A percentile compares a stretch with the other conserved stretches of the same genome.
Conservation (phyloP, 2,888 invertebrate species). For the Crematogaster levior region DNA sequence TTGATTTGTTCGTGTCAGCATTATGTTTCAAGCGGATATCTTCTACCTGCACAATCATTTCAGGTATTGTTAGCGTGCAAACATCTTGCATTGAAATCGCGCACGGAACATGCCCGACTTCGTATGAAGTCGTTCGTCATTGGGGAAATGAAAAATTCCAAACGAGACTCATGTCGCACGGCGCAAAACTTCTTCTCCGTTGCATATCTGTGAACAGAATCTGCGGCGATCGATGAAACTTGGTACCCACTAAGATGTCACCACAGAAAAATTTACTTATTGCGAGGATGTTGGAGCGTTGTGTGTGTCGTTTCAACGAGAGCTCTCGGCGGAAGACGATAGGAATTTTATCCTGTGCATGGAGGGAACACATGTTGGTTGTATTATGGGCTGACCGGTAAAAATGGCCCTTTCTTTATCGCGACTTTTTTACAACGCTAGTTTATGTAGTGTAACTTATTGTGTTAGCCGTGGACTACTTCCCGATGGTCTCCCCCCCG, state of each 20-base stretch:
- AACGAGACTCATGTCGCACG: slow-evolving; percentile 77
- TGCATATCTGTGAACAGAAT: slow-evolving; percentile 71
- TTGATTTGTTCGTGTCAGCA: background rate
- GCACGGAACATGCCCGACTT: slow-evolving; percentile 58
- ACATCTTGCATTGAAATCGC: slow-evolving; percentile 9
- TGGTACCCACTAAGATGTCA: slow-evolving; percentile 55
- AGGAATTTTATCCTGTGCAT: slow-evolving; percentile 24
- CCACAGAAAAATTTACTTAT: slow-evolving; percentile 70
- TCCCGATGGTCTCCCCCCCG: slow-evolving; percentile 43
- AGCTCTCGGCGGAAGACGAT: slow-evolving; percentile 16
- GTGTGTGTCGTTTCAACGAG: slow-evolving; percentile 9
- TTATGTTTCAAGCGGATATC: background rate
- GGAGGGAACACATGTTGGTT: background rate
- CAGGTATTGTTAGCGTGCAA: background rate
- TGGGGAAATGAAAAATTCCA: slow-evolving; percentile 82
- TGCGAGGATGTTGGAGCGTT: background rate
- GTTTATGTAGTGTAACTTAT: slow-evolving; percentile 54
- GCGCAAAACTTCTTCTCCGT: slow-evolving; percentile 70
- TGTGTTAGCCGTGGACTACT: slow-evolving; percentile 34
- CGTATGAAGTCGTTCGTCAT: slow-evolving; percentile 72
- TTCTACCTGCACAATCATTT: background rate
- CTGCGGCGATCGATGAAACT: slow-evolving; percentile 68
- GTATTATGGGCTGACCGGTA: background rate
- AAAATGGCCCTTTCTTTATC: slow-evolving; percentile 29
- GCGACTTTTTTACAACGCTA: slow-evolving; percentile 5